Evolutionary conservation across 2,888 invertebrate genomes (phyloP).

Genomic region (Pseudanteris insignis): DNA sequence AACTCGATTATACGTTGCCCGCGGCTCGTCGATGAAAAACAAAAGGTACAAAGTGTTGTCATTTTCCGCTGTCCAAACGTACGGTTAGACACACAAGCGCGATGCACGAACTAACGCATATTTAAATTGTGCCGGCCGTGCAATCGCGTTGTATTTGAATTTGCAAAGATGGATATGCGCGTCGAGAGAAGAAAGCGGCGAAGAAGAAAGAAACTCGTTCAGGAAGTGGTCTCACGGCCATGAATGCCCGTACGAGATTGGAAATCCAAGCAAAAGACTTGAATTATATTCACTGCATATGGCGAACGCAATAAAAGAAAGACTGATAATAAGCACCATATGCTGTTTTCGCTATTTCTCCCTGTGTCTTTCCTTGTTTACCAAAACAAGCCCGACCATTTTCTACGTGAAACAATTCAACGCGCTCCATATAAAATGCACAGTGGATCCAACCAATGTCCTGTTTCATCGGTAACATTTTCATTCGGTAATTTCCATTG

Average conservation of each 20-base stretch:
- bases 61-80: neutral
- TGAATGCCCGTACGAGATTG: conserved; percentile 38
- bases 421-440: too few relatives aligned
- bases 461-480: too few relatives aligned
- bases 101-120: conserved; percentile 5
- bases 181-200: conserved; percentile 38
- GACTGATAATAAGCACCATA: too few relatives aligned
- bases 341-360: too few relatives aligned
- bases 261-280: conserved; percentile 39
- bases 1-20: too few relatives aligned
- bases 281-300: conserved; percentile 40
- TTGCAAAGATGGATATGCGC: conserved; percentile 38
- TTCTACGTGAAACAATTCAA: too few relatives aligned
- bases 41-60: neutral
- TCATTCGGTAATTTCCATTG: too few relatives aligned
- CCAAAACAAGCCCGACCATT: too few relatives aligned
- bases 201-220: conserved; percentile 44
- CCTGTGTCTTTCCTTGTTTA: too few relatives aligned
- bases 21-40: too few relatives aligned
- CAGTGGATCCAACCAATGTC: too few relatives aligned
- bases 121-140: conserved; percentile 20
- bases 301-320: too few relatives aligned
- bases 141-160: conserved; percentile 27
- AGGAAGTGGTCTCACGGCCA: conserved; percentile 42
- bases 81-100: neutral